These are phyloP conservation scores for Rhynchophorus ferrugineus DNA, from an alignment of 1,140 invertebrate genomes.

Conservation along the genomic window DNA sequence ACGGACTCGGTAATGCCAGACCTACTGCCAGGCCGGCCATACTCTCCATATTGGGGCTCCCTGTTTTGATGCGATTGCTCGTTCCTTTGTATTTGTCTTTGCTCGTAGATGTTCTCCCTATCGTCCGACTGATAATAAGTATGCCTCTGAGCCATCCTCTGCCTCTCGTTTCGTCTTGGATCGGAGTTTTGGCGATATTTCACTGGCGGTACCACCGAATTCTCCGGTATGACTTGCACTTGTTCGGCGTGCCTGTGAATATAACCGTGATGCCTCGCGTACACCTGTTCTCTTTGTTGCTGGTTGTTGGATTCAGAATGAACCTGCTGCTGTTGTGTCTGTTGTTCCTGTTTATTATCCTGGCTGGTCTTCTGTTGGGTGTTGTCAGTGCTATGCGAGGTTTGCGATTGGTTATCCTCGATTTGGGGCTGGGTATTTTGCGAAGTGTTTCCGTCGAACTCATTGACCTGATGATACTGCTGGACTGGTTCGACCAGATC, in stretches of 20 bases:
- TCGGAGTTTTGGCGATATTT: conserved; percentile 32
- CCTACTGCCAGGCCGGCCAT: conserved; percentile 47
- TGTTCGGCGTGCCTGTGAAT: conserved; percentile 39
- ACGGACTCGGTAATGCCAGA: conserved; percentile 48
- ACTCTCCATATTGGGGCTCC: conserved; percentile 32
- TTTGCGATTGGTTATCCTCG: conserved; percentile 16
- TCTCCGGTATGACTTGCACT: conserved; percentile 38
- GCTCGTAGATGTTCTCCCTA: conserved; percentile 29
- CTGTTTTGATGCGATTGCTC: conserved; percentile 13
- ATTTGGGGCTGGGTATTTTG: conserved; percentile 24
- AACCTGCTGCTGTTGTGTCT: conserved; percentile 5
- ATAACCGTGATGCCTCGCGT: conserved; percentile 37
- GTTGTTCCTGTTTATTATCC: conserved; percentile 5
- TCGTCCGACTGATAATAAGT: conserved; percentile 33
- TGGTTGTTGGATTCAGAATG: conserved; percentile 35
- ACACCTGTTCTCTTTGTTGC: conserved; percentile 34
- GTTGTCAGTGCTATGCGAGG: conserved; percentile 9
- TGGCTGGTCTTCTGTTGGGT: not conserved
- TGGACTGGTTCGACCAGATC: conserved; percentile 40
- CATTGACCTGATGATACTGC: conserved; percentile 32
- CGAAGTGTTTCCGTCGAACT: conserved; percentile 30
- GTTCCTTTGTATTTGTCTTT: conserved; percentile 15
- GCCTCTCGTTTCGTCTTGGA: conserved; percentile 26
- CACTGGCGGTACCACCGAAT: conserved; percentile 30
- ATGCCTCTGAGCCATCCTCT: conserved; percentile 26